Evolutionary conservation across 2,797 vertebrate species (phyloP).

Genomic region (Huso huso): DNA sequence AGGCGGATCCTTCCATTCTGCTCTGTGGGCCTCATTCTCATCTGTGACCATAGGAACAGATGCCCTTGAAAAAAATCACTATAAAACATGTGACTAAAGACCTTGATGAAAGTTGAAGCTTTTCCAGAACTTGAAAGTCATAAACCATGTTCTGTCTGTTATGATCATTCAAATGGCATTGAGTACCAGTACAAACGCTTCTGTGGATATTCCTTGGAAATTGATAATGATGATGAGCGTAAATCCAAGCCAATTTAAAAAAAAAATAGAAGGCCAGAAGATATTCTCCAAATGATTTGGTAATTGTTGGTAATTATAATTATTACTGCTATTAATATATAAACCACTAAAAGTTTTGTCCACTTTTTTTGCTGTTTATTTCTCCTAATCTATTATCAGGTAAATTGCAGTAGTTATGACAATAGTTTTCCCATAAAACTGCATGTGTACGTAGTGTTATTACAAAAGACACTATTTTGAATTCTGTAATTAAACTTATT

Average conservation of each 20-base stretch:
- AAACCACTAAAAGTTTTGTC: too few species aligned
- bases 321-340: too few species aligned
- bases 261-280: conserved; percentile 12
- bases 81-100: conserved; percentile 59
- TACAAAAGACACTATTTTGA: too few species aligned
- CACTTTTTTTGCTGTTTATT: too few species aligned
- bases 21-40: conserved; percentile 57
- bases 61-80: conserved; percentile 72
- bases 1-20: conserved; percentile 79
- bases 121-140: conserved; percentile 70
- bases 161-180: conserved; percentile 64
- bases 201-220: conserved; percentile 61
- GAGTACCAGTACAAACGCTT: conserved; percentile 50
- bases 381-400: too few species aligned
- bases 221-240: conserved; percentile 67
- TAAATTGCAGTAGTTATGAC: too few species aligned
- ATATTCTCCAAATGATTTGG: too few species aligned
- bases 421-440: too few species aligned
- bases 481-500: too few species aligned
- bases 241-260: conserved; percentile 62
- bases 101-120: conserved; percentile 64
- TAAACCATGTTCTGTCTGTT: conserved; percentile 60
- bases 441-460: too few species aligned
- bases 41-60: conserved; percentile 76
- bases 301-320: too few species aligned